A percentile compares a stretch with the other conserved stretches of the same genome.
Evolutionary conservation across 1,140 invertebrate genomes (phyloP).

Genomic region (Tetramorium parvispinum): DNA sequence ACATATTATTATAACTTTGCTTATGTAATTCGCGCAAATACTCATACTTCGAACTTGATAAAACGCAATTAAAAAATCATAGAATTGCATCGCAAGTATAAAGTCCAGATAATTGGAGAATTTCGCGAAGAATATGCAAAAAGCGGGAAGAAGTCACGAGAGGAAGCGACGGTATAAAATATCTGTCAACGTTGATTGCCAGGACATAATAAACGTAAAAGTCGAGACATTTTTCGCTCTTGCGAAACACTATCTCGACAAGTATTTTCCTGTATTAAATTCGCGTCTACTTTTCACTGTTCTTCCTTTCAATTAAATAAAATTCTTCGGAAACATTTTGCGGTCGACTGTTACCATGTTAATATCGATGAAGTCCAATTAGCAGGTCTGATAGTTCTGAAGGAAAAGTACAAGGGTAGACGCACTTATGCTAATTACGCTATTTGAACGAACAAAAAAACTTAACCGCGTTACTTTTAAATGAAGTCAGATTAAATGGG

Average conservation of each 20-base stretch:
- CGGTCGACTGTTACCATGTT: not conserved
- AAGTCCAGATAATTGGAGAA: slow-evolving; percentile 21
- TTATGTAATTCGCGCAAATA: not conserved
- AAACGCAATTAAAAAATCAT: not conserved
- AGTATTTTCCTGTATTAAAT: slow-evolving; percentile 34
- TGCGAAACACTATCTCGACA: not conserved
- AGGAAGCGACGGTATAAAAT: slow-evolving; percentile 15
- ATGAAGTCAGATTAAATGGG: not conserved
- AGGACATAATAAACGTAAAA: slow-evolving; percentile 35
- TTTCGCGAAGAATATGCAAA: not conserved
- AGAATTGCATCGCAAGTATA: not conserved
- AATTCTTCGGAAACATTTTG: not conserved
- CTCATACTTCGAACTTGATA: not conserved
- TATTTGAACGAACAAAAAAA: not conserved
- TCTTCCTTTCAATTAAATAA: slow-evolving; percentile 21
- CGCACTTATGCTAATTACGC: slow-evolving; percentile 30
- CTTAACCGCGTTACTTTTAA: not conserved
- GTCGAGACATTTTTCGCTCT: slow-evolving; percentile 32
- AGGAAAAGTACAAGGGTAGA: not conserved
- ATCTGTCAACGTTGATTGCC: slow-evolving; percentile 50
- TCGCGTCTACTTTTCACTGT: not conserved
- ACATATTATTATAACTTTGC: not conserved
- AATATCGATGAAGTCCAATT: slow-evolving; percentile 26
- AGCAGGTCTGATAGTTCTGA: not conserved
- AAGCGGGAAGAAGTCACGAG: not conserved